Evolutionary conservation across 2,797 vertebrate species (phyloP).

Genomic region (Masticophis lateralis): DNA sequence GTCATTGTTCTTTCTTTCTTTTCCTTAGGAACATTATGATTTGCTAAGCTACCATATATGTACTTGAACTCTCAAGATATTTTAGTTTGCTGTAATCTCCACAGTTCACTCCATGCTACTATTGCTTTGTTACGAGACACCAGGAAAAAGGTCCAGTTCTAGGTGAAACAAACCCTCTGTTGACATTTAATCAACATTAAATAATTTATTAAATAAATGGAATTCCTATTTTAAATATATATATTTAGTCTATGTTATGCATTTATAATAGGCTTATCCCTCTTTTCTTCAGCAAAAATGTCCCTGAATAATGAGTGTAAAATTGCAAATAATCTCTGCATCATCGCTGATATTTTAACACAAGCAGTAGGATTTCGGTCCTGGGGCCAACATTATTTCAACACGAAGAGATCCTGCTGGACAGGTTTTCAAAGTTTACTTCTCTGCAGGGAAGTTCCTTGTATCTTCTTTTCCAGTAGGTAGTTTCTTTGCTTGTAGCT

Average conservation of each 20-base stretch:
- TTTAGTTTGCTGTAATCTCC: neutral
- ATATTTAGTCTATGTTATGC: neutral
- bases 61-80: neutral
- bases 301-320: slow-evolving; percentile 15
- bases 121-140: neutral
- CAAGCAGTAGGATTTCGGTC: slow-evolving; percentile 36
- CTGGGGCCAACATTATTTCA: slow-evolving; percentile 37
- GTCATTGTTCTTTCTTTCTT: neutral
- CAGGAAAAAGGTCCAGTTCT: neutral
- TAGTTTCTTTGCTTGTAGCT: slow-evolving; percentile 41
- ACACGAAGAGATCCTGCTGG: slow-evolving; percentile 19
- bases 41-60: neutral
- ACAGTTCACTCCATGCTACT: neutral
- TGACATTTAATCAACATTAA: neutral
- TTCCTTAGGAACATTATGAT: neutral
- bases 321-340: slow-evolving; percentile 21
- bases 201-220: neutral
- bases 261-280: neutral
- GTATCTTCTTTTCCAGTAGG: slow-evolving; percentile 37
- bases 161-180: neutral
- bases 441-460: slow-evolving; percentile 49
- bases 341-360: neutral
- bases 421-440: slow-evolving; percentile 45
- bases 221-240: neutral
- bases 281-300: neutral